These are phyloP conservation scores for Actias luna DNA, from an alignment of 2,888 invertebrate genomes.

Conservation along the genomic window DNA sequence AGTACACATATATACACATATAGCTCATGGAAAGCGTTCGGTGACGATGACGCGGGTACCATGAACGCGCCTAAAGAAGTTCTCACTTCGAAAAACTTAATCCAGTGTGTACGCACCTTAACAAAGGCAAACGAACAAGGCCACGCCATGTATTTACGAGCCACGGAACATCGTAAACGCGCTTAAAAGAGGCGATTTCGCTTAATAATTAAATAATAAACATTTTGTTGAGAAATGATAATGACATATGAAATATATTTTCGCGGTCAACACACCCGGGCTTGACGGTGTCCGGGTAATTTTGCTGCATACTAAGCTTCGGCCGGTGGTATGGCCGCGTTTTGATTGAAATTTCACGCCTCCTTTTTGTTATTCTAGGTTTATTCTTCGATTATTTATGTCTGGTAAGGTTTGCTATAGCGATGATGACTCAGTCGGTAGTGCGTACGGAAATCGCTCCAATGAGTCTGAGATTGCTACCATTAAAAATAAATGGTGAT, in stretches of 20 bases:
- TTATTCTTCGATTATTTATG: too few species aligned
- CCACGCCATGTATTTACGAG: conserved; percentile 15
- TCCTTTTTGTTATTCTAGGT: not conserved
- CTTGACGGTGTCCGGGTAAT: not conserved
- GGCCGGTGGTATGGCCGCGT: not conserved
- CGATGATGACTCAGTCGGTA: too few species aligned
- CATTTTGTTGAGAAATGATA: conserved; percentile 32
- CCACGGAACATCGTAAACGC: conserved; percentile 37
- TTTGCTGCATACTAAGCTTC: not conserved
- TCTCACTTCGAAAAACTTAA: conserved; percentile 22
- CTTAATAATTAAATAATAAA: conserved; percentile 59
- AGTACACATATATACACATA: too few species aligned
- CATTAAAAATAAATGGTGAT: too few species aligned
- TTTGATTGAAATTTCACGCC: not conserved
- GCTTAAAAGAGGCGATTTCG: conserved; percentile 47
- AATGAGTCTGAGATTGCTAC: too few species aligned
- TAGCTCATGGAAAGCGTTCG: too few species aligned
- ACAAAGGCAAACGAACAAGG: conserved; percentile 23
- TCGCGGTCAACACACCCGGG: conserved; percentile 10
- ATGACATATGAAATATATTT: conserved; percentile 21
- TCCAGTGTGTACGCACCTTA: not conserved
- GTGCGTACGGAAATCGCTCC: too few species aligned
- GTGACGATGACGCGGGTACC: too few species aligned
- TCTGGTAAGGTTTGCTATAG: too few species aligned
- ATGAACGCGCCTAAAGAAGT: conserved; percentile 18